Evolutionary conservation across 2,797 vertebrate genomes (phyloP).

Genomic region (Malacoraja senta): DNA sequence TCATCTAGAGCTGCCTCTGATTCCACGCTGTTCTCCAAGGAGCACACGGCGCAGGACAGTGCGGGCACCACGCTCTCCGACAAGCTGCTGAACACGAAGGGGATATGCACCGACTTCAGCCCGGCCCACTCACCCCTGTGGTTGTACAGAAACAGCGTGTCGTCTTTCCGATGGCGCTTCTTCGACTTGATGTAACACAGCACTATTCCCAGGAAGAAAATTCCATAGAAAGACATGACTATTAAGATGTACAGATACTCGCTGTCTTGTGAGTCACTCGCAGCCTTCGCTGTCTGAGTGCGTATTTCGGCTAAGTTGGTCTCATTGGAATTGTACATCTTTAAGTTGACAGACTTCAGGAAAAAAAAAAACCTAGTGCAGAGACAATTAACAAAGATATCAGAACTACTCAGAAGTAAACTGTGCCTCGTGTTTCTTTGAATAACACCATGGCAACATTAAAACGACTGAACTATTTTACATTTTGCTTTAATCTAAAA

Average conservation of each 20-base stretch:
- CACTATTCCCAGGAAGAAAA: constrained; percentile 84
- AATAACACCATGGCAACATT: not conserved
- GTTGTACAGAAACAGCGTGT: constrained; percentile 79
- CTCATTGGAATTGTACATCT: constrained; percentile 10
- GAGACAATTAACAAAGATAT: not conserved
- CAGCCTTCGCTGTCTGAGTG: not conserved
- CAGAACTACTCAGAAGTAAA: not conserved
- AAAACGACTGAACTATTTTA: not conserved
- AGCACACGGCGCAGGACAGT: constrained; percentile 76
- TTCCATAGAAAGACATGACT: constrained; percentile 84
- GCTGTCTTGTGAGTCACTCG: constrained; percentile 51
- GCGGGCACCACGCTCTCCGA: constrained; percentile 65
- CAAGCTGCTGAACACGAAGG: constrained; percentile 61
- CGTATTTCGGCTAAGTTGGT: not conserved
- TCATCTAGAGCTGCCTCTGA: constrained; percentile 85
- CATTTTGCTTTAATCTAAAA: not conserved
- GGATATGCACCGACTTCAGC: constrained; percentile 61
- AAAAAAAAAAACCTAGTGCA: not conserved
- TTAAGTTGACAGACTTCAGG: not conserved
- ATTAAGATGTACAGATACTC: constrained; percentile 85
- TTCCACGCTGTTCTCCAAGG: constrained; percentile 80
- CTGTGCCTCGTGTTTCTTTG: too few species aligned
- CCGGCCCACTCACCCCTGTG: constrained; percentile 80
- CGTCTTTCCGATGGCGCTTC: constrained; percentile 72
- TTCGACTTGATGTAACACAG: constrained; percentile 87